Percentiles rank a stretch among this genome's conserved stretches.
These are phyloP conservation scores for Lasioglossum villosulum DNA, from an alignment of 2,888 invertebrate genomes.

Conservation along the genomic window DNA sequence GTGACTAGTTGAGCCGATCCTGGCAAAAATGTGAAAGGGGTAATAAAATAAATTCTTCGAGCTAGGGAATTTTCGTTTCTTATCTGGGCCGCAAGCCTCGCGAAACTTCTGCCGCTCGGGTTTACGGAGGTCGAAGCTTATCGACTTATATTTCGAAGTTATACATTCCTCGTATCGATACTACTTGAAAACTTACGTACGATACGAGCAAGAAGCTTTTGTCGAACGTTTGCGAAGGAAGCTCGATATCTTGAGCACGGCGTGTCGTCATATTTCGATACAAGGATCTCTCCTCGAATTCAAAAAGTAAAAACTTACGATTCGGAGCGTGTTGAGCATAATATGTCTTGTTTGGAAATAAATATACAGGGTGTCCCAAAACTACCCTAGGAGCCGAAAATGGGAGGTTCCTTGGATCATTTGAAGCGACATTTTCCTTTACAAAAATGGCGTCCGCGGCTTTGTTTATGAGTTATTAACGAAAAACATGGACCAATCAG, in stretches of 20 bases:
- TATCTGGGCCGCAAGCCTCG: neutral
- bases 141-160: constrained; percentile 3
- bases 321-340: neutral
- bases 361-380: too few relatives aligned
- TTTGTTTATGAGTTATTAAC: too few relatives aligned
- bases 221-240: neutral
- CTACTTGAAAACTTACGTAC: constrained; percentile 2
- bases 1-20: neutral
- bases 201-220: neutral
- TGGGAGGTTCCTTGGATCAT: too few relatives aligned
- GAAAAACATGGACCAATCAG: too few relatives aligned
- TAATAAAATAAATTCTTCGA: constrained; percentile 4
- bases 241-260: neutral
- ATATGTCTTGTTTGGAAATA: too few relatives aligned
- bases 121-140: constrained; percentile 7
- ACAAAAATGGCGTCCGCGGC: too few relatives aligned
- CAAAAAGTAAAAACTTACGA: neutral
- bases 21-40: neutral
- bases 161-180: neutral
- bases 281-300: neutral
- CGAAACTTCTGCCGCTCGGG: neutral
- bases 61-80: constrained; percentile 1
- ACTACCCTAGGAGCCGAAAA: too few relatives aligned
- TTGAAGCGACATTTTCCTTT: too few relatives aligned
- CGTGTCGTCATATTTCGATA: neutral